phyloP scores from a whole-genome alignment of 2,797 vertebrate genomes.

The Margarornis squamiger region DNA sequence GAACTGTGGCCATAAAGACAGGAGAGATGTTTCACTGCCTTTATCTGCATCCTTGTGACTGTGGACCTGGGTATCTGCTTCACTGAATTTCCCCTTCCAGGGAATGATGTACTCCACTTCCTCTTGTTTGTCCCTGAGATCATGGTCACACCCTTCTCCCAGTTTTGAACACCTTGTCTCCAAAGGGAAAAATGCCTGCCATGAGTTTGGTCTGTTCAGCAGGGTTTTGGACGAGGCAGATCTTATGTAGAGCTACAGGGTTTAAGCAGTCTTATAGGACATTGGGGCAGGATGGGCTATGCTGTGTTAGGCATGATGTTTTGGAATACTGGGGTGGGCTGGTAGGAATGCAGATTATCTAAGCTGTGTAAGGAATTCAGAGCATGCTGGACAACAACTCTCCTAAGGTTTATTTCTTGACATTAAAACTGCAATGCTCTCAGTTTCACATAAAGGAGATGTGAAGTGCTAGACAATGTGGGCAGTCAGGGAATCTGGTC shows the following conservation, averaged over 20 bases:
- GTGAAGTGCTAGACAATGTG: neutral
- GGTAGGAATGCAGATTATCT: neutral
- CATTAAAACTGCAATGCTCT: neutral
- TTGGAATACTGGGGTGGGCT: neutral
- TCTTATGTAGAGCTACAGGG: neutral
- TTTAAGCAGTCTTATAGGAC: neutral
- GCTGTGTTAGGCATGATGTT: neutral
- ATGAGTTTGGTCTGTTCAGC: neutral
- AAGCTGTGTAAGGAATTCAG: neutral
- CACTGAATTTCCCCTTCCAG: neutral
- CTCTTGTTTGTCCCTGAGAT: neutral
- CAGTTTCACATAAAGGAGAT: neutral
- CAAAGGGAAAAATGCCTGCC: neutral
- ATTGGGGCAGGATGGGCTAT: neutral
- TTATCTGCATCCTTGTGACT: neutral
- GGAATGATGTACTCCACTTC: neutral
- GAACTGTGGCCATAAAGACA: no score
- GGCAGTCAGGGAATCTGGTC: conserved; percentile 8
- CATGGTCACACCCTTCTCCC: neutral
- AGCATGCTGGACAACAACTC: neutral
- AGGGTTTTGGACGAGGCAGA: neutral
- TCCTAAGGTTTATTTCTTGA: conserved; percentile 32
- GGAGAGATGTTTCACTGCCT: neutral
- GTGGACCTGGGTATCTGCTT: neutral
- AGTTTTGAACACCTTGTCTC: neutral